Evolutionary conservation across 2,888 invertebrate species (phyloP), one percentile per base, ranked within the genome.

Genomic region (Priapulus caudatus): DNA sequence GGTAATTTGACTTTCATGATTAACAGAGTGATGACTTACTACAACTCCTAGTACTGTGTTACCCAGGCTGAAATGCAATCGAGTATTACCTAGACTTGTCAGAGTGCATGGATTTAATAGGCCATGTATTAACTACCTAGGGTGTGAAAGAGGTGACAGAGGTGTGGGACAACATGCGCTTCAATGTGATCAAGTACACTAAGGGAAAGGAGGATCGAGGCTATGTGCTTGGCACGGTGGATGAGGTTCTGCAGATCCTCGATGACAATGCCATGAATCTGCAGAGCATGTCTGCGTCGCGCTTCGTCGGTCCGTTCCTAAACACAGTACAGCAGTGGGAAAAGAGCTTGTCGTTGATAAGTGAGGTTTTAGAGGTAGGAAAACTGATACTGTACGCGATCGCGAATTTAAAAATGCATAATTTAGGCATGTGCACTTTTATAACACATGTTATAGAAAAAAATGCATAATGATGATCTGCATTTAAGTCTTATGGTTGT

Each of bases 191-290:
- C 52, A 67, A 68, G 51, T 73, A 75, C 63, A 67, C 69, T 61
- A 73, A 74, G 61, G 73, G 83, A 15, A 77, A 73, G 1, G 84
- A 86, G 58, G 86, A 89, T 65, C 78, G 90, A 3, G 90, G 91
- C 1, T 80, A 77, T 61, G 80, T 84, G 33, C 76, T 92, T 48
- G 88, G 87, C 48, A 78, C 85, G 0, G 80, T 86, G 45, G 88
- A 89, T 59, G 91, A 92, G 59, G 80, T 91, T 53, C 76, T 79
- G 55, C 82, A 83, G 65, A 79, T 82, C 43, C 70, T 92, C 2
- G 92, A 92, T 65, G 90, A 92, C 63, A 88, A 90, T 65, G 79
- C 84, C 52, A 85, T 92, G 83, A 84, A 83, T 63, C 74, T 92
- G 50, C 90, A 91, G 73, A 86, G 87, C 60, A 91, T 92, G 87